A percentile compares a stretch with the other conserved stretches of the same genome.
These are phyloP conservation scores for Orthosia gothica DNA, from an alignment of 2,888 invertebrate genomes.

Conservation along the genomic window DNA sequence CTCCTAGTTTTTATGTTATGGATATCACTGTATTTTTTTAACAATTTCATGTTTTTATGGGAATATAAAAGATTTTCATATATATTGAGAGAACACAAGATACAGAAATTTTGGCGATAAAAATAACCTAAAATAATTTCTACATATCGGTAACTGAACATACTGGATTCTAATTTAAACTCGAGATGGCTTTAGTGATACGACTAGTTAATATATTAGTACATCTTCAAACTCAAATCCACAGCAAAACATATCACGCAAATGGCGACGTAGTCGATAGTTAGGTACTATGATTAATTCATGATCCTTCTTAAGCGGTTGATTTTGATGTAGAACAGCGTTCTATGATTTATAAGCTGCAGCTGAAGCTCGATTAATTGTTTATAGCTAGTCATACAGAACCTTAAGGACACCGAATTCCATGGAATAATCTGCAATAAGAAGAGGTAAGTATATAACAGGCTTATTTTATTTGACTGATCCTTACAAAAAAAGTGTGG, in stretches of 20 bases:
- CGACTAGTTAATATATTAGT: no score
- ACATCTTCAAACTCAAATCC: background rate
- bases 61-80: no score
- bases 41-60: no score
- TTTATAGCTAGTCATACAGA: conserved; percentile 12
- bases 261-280: conserved; percentile 12
- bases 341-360: conserved; percentile 38
- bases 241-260: background rate
- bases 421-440: background rate
- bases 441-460: background rate
- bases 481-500: no score
- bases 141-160: no score
- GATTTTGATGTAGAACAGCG: conserved; percentile 38
- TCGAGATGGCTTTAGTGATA: no score
- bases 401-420: background rate
- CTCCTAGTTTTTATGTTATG: no score
- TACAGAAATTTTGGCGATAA: no score
- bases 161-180: no score
- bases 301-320: conserved; percentile 25
- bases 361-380: conserved; percentile 20
- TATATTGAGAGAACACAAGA: no score
- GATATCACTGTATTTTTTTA: no score
- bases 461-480: background rate
- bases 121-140: no score
- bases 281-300: conserved; percentile 33